Evolutionary conservation across 2,888 invertebrate genomes (phyloP).

Genomic region (Rhopalosiphum nymphaeae): DNA sequence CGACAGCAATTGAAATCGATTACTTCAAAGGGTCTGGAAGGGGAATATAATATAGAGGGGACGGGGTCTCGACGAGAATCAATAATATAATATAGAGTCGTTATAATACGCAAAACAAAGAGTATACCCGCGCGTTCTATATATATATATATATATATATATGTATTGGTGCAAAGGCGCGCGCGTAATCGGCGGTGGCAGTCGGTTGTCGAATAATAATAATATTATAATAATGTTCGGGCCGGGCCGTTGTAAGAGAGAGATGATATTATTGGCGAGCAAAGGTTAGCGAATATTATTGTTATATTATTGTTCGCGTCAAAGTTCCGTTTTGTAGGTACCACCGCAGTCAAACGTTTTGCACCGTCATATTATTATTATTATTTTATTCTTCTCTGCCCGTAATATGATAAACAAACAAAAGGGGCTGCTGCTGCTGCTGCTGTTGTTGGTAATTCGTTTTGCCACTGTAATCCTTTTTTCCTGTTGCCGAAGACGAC

Average conservation of each 20-base stretch:
- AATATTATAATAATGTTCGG: not conserved
- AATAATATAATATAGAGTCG: conserved; percentile 8
- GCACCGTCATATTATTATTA: not conserved
- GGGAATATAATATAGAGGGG: not conserved
- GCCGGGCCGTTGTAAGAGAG: not conserved
- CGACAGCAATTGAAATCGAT: conserved; percentile 53
- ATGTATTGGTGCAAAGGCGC: not conserved
- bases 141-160: not conserved
- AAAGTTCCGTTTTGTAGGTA: conserved; percentile 21
- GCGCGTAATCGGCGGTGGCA: not conserved
- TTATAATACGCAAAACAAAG: conserved; percentile 23
- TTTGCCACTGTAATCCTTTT: conserved; percentile 56
- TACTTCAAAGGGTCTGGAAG: not conserved
- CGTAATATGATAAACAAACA: conserved; percentile 51
- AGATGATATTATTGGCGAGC: conserved; percentile 2
- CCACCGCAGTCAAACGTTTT: conserved; percentile 15
- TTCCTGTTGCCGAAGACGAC: conserved; percentile 10
- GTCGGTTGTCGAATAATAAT: conserved; percentile 21
- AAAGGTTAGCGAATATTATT: not conserved
- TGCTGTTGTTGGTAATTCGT: conserved; percentile 32
- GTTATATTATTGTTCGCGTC: conserved; percentile 12
- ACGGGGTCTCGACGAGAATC: conserved; percentile 5
- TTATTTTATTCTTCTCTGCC: conserved; percentile 11
- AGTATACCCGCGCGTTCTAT: not conserved
- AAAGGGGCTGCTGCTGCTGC: conserved; percentile 1